Base-by-base conservation (phyloP, 53 echinoderm and acorn worm genomes). In the Apostichopus leukothele region DNA sequence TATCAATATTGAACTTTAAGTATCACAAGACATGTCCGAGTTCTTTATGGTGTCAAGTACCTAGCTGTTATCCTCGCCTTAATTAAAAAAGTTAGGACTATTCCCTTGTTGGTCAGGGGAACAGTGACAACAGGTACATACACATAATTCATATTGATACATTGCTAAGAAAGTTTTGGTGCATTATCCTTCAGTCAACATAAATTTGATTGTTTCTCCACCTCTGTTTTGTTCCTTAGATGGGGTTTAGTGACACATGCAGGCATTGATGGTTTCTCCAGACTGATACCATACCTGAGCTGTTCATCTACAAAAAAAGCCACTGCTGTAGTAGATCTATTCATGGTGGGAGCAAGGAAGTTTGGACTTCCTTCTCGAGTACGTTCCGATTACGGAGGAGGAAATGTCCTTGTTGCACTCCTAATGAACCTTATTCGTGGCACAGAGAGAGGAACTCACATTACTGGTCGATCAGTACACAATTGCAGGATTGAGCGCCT, bases 231-330 rank as follows among this genome's bases (percentile, higher is more conserved):
- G 7, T 57, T 76, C 55, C 7, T 89, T 68, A 95, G 95, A 86
- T 95, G 91, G 90, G 59, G 90, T 7, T 90, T 93, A 73, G 95
- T 95, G 7, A 90, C 90, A 1, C 93, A 95, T 77, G 93, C 93
- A 20, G 90, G 90, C 14, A 83, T 95, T 11, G 95, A 95, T 86
- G 95, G 95, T 4, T 95, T 74, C 53, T 93, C 91, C 21, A 71
- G 91, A 18, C 79, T 83, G 12, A 86, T 92, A 39, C 88, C 90
- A 0, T 95, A 86, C 60, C 84, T 95, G 1, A 88, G 75, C 25
- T 93, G 95, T 75, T 79, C 67, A 53, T 55, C 88, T 9, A 89
- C 91, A 60, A 93, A 93, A 84, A 88, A 71, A 23, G 90, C 86
- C n/a, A 86, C 76, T 21, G 86, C 77, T 77, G 78, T 86, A 19